phyloP scores from a whole-genome alignment of 2,888 invertebrate species.

The Scaptomyza polygonia region DNA sequence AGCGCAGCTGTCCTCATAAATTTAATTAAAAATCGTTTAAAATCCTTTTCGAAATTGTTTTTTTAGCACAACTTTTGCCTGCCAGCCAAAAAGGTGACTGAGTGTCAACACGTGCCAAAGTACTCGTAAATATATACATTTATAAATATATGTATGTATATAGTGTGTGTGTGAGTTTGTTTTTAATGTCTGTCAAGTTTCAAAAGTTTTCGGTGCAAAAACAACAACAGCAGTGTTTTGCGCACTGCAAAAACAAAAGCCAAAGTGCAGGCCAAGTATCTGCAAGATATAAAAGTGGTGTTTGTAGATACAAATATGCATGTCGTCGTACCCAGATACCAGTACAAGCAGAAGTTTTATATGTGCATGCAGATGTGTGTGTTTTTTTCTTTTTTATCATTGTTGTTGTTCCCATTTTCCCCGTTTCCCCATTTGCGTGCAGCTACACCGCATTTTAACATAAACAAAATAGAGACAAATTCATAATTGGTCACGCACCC shows the following conservation, averaged over 20 bases:
- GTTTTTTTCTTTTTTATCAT: too few species aligned
- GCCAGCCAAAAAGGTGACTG: conserved; percentile 55
- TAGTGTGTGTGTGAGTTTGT: conserved; percentile 22
- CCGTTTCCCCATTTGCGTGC: conserved; percentile 28
- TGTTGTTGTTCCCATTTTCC: conserved; percentile 20
- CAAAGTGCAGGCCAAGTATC: conserved; percentile 57
- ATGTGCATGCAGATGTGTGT: conserved; percentile 64
- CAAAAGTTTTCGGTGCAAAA: conserved; percentile 45
- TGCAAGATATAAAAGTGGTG: conserved; percentile 60
- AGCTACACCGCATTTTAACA: conserved; percentile 65
- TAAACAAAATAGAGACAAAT: conserved; percentile 71
- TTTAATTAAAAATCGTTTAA: conserved; percentile 77
- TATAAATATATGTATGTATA: too few species aligned
- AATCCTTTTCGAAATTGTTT: conserved; percentile 65
- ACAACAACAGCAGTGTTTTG: conserved; percentile 45
- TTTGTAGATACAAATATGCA: conserved; percentile 20
- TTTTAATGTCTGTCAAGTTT: conserved; percentile 33
- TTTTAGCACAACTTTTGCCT: conserved; percentile 44
- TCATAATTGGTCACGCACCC: conserved; percentile 65
- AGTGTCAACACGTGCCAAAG: conserved; percentile 76
- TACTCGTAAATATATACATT: conserved; percentile 3
- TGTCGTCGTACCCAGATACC: conserved; percentile 23
- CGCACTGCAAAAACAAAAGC: conserved; percentile 33
- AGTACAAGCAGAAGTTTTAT: conserved; percentile 59
- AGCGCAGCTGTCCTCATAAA: conserved; percentile 71